Conservation (phyloP, 2,888 invertebrate species). For the Cactoblastis cactorum region DNA sequence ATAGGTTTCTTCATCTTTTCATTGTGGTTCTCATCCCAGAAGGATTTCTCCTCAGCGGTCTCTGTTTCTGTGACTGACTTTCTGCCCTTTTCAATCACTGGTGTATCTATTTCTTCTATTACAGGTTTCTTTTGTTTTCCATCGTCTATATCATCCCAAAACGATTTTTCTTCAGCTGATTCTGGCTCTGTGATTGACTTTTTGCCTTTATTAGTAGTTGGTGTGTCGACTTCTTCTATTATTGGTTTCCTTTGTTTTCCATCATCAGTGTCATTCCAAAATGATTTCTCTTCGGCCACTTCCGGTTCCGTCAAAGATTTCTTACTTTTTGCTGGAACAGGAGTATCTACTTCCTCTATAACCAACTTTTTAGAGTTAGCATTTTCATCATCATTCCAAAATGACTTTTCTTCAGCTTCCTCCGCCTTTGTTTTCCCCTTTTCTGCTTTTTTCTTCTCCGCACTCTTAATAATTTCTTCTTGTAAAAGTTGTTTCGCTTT, state of each 20-base stretch:
- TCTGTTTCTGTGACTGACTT: constrained; percentile 54
- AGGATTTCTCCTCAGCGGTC: constrained; percentile 49
- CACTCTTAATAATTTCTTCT: constrained; percentile 33
- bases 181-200: constrained; percentile 53
- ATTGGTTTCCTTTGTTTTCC: constrained; percentile 31
- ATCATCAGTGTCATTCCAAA: constrained; percentile 53
- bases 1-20: constrained; percentile 47
- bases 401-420: constrained; percentile 41
- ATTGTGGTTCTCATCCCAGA: constrained; percentile 66
- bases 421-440: constrained; percentile 49
- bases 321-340: constrained; percentile 32
- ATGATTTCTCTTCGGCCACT: constrained; percentile 43
- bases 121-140: constrained; percentile 31
- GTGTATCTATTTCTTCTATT: constrained; percentile 42
- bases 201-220: constrained; percentile 32
- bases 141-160: constrained; percentile 53
- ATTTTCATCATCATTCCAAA: constrained; percentile 35
- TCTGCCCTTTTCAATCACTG: constrained; percentile 35
- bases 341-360: constrained; percentile 33
- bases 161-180: constrained; percentile 43
- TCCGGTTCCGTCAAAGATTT: constrained; percentile 53
- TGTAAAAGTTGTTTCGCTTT: constrained; percentile 43
- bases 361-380: constrained; percentile 29
- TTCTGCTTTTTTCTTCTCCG: constrained; percentile 39
- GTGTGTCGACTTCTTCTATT: constrained; percentile 34